These are phyloP conservation scores for Fistularia tabacaria DNA, from an alignment of 2,797 vertebrate species.

Conservation along the genomic window DNA sequence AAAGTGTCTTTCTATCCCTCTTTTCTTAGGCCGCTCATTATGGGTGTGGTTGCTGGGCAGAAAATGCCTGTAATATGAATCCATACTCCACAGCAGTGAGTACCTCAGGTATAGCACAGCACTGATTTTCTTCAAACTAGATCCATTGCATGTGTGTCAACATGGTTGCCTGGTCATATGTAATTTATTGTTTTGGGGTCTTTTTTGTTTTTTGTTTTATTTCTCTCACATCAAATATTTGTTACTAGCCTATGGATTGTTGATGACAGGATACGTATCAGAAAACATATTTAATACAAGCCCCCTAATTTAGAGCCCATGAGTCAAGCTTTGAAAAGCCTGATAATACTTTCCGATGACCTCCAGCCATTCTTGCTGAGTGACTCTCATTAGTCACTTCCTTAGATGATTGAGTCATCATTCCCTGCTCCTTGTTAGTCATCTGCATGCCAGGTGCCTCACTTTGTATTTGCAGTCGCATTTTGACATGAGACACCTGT, in stretches of 20 bases:
- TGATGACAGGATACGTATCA: slow-evolving; percentile 39
- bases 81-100: slow-evolving; percentile 99
- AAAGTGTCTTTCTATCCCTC: slow-evolving; percentile 3
- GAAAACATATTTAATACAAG: slow-evolving; percentile 31
- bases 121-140: slow-evolving; percentile 4
- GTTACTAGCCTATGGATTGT: slow-evolving; percentile 22
- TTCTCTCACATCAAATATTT: slow-evolving; percentile 8
- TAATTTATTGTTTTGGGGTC: not conserved
- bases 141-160: not conserved
- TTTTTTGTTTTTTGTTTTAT: not conserved
- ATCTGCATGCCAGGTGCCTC: slow-evolving; percentile 65
- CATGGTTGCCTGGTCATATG: not conserved
- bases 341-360: slow-evolving; percentile 60
- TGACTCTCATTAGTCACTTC: slow-evolving; percentile 68
- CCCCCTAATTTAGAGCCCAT: slow-evolving; percentile 20
- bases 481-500: slow-evolving; percentile 57
- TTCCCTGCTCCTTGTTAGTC: slow-evolving; percentile 49
- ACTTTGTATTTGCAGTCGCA: slow-evolving; percentile 44
- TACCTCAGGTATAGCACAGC: slow-evolving; percentile 92
- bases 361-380: slow-evolving; percentile 46
- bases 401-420: slow-evolving; percentile 65
- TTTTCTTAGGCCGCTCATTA: slow-evolving; percentile 92
- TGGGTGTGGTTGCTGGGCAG: slow-evolving; percentile 99
- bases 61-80: slow-evolving; percentile 89
- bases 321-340: slow-evolving; percentile 46